Conservation (phyloP, 2,797 vertebrate genomes). For the Ctenosaura bakeri region DNA sequence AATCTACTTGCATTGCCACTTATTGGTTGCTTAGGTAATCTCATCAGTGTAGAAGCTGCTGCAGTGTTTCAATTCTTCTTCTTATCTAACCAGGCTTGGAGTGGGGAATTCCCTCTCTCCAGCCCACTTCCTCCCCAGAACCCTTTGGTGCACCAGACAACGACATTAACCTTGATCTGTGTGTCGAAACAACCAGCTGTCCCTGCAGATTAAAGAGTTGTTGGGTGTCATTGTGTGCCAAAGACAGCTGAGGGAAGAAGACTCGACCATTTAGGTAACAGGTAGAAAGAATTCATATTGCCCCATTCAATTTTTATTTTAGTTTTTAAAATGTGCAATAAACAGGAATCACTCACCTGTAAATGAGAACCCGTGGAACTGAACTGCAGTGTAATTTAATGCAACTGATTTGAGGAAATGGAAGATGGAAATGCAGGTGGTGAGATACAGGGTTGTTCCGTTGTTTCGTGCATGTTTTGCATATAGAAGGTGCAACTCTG, state of each 20-base stretch:
- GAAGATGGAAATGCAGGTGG: not conserved
- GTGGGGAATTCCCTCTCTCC: not conserved
- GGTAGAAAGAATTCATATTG: not conserved
- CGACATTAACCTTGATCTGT: slow-evolving; percentile 52
- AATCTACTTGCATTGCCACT: no score
- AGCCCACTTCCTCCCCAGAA: slow-evolving; percentile 72
- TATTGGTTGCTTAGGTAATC: not conserved
- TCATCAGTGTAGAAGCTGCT: not conserved
- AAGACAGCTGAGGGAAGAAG: not conserved
- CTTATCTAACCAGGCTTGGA: slow-evolving; percentile 19
- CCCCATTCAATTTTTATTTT: no score
- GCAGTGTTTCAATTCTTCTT: not conserved
- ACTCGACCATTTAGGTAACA: not conserved
- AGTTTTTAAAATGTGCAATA: no score
- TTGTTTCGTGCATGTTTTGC: not conserved
- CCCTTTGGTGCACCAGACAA: slow-evolving; percentile 43
- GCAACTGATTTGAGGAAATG: not conserved
- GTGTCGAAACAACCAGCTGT: slow-evolving; percentile 68
- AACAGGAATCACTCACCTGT: no score
- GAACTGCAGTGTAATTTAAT: not conserved
- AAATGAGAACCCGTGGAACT: not conserved
- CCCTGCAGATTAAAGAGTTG: not conserved
- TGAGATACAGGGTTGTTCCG: not conserved
- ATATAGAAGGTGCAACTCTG: not conserved
- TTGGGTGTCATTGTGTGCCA: slow-evolving; percentile 28